Percentiles rank a stretch among this genome's conserved stretches.
These are phyloP conservation scores for Lathronympha strigana DNA, from an alignment of 2,888 invertebrate genomes.

Conservation along the genomic window DNA sequence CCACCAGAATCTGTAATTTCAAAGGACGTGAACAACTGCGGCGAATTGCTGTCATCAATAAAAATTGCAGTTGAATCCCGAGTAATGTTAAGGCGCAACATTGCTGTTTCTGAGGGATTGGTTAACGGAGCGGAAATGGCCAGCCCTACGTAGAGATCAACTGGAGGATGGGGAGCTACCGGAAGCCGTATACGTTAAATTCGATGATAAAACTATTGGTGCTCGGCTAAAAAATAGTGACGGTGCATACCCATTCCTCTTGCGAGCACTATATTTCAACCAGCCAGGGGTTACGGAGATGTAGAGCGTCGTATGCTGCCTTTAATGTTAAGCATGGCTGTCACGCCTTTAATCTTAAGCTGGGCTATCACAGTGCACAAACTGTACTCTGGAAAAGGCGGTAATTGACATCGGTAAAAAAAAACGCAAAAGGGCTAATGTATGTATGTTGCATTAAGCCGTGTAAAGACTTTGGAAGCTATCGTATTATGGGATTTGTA, in stretches of 20 bases:
- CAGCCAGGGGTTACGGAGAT: conserved; percentile 4
- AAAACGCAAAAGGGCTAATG: conserved; percentile 6
- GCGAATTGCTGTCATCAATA: conserved; percentile 36
- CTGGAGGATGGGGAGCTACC: conserved; percentile 13
- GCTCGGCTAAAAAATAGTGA: neutral
- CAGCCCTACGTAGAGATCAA: conserved; percentile 4
- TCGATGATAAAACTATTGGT: conserved; percentile 10
- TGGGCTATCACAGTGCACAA: conserved; percentile 30
- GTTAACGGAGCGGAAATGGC: conserved; percentile 9
- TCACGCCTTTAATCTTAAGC: conserved; percentile 10
- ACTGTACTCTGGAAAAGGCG: conserved; percentile 28
- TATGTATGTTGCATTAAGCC: conserved; percentile 7
- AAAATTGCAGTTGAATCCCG: neutral
- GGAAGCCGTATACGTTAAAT: conserved; percentile 2
- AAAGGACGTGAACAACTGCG: conserved; percentile 45
- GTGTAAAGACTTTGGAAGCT: neutral
- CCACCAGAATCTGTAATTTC: conserved; percentile 45
- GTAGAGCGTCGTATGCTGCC: conserved; percentile 7
- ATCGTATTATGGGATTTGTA: neutral
- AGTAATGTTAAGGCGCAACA: conserved; percentile 1
- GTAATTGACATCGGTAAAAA: conserved; percentile 25
- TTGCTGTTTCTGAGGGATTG: conserved; percentile 5
- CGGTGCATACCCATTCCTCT: conserved; percentile 3
- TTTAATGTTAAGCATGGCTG: conserved; percentile 8
- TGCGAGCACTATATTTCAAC: neutral